Conservation (phyloP, 2,797 vertebrate species). For the Clarias laeviceps region DNA sequence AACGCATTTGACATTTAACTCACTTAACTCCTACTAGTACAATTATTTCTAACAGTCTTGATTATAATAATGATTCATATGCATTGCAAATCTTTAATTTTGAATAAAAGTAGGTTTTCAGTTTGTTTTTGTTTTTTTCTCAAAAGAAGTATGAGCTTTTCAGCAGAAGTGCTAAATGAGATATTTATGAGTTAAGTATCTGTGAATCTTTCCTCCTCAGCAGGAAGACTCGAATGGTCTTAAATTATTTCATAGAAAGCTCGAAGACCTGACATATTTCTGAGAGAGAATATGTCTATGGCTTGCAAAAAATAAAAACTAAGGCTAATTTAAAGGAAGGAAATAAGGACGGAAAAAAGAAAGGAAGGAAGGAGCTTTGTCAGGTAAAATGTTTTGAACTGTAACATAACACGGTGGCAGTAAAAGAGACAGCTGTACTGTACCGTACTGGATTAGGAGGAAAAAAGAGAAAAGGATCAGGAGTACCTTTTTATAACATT, state of each 20-base stretch:
- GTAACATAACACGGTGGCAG: neutral
- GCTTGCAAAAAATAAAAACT: neutral
- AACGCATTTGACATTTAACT: neutral
- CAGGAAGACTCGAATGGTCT: slow-evolving; percentile 28
- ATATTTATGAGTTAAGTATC: slow-evolving; percentile 54
- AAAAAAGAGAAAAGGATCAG: neutral
- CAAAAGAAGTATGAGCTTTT: slow-evolving; percentile 10
- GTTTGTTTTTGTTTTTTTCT: neutral
- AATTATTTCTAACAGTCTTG: neutral
- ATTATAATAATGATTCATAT: neutral
- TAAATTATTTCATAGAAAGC: slow-evolving; percentile 28
- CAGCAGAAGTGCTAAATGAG: slow-evolving; percentile 43
- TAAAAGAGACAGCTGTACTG: neutral
- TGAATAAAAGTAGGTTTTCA: neutral
- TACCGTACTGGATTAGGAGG: neutral
- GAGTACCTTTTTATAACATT: slow-evolving; percentile 7
- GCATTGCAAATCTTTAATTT: neutral
- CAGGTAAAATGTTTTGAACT: neutral
- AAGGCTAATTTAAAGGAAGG: neutral
- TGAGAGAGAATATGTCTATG: neutral
- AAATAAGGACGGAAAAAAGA: neutral
- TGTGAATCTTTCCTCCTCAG: slow-evolving; percentile 17
- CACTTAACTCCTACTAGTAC: neutral
- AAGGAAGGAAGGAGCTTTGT: neutral
- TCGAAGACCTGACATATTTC: slow-evolving; percentile 2